Evolutionary conservation across 2,797 vertebrate species (phyloP).

Genomic region (Cossypha polioptera): DNA sequence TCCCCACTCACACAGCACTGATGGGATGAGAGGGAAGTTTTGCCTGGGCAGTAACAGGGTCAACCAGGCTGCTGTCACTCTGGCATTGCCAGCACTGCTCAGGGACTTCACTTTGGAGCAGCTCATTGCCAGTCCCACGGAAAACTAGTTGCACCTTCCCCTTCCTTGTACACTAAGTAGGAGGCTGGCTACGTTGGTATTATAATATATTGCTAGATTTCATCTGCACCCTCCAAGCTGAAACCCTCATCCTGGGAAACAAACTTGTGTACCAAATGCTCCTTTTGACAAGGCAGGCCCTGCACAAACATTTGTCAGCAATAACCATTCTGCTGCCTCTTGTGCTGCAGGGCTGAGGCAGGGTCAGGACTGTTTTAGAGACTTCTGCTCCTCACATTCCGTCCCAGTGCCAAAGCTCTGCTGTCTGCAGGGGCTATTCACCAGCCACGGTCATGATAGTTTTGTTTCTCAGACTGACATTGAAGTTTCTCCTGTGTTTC

Average conservation of each 20-base stretch:
- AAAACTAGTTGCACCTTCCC: not conserved
- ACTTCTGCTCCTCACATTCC: not conserved
- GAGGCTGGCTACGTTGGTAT: not conserved
- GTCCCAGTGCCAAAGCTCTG: not conserved
- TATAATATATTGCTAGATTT: not conserved
- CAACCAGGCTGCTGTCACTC: not conserved
- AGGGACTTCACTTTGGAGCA: not conserved
- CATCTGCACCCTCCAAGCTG: not conserved
- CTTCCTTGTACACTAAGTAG: not conserved
- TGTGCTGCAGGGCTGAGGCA: rapidly evolving
- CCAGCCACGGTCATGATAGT: not conserved
- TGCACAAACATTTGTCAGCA: not conserved
- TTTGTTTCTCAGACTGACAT: not conserved
- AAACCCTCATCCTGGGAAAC: not conserved
- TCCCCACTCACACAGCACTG: not conserved
- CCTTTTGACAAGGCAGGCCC: not conserved
- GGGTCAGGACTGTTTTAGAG: not conserved
- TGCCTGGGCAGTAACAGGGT: not conserved
- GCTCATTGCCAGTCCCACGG: rapidly evolving
- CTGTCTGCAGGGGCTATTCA: not conserved
- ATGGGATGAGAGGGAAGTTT: not conserved
- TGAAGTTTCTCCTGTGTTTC: not conserved
- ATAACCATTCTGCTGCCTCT: not conserved
- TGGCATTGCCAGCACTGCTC: not conserved
- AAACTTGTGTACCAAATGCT: not conserved